phyloP scores from a whole-genome alignment of 2,888 invertebrate genomes.

The Hoplodrina blanda region DNA sequence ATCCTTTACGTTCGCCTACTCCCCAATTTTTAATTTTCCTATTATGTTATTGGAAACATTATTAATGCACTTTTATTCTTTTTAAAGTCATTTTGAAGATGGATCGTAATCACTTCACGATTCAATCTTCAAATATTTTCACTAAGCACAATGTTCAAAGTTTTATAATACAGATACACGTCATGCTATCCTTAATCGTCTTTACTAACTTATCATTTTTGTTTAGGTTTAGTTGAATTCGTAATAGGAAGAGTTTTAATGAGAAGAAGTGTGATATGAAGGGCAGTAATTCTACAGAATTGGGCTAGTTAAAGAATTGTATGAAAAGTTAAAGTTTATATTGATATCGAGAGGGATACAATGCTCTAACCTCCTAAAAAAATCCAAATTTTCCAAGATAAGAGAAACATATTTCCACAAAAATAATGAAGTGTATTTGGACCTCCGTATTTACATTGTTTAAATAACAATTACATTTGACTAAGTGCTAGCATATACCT shows the following conservation, averaged over 20 bases:
- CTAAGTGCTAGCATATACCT: neutral
- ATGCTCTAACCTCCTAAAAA: neutral
- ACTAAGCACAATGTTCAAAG: slow-evolving; percentile 35
- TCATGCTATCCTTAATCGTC: slow-evolving; percentile 25
- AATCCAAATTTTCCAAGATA: neutral
- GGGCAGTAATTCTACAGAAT: slow-evolving; percentile 38
- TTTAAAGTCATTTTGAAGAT: slow-evolving; percentile 60
- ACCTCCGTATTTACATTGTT: neutral
- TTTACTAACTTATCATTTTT: slow-evolving; percentile 9
- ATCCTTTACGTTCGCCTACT: slow-evolving; percentile 66
- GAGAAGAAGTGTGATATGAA: slow-evolving; percentile 53
- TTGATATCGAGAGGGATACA: neutral
- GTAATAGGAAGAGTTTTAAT: slow-evolving; percentile 12
- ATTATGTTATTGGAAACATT: slow-evolving; percentile 69
- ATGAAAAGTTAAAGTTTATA: neutral
- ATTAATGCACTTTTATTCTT: slow-evolving; percentile 62
- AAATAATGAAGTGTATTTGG: neutral
- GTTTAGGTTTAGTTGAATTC: slow-evolving; percentile 4
- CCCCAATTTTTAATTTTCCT: slow-evolving; percentile 64
- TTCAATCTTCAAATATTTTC: slow-evolving; percentile 21
- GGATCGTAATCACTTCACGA: slow-evolving; percentile 21
- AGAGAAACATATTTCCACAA: neutral
- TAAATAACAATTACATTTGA: neutral
- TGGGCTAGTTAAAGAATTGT: slow-evolving; percentile 5
- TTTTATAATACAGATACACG: slow-evolving; percentile 19